Evolutionary conservation across 2,888 invertebrate species (phyloP), one percentile per base, ranked within the genome.

Genomic region (Tolmerus cingulatus): DNA sequence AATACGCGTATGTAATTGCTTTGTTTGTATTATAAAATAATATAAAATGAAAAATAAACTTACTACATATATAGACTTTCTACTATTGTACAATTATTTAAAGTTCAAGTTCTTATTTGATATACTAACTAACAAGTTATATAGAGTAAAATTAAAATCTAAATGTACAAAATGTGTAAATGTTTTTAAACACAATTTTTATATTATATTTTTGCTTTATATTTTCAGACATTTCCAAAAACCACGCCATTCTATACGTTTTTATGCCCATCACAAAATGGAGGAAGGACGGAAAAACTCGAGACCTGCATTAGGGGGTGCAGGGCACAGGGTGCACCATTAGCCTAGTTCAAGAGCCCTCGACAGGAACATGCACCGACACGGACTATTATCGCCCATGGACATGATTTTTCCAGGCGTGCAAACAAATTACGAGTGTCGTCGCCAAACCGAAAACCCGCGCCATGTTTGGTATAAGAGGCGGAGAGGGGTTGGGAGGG

Each of bases 361-460:
- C 40, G 74, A 74, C 43, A 8, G 57, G 74, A n/a, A 43, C 74
- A 85, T 85, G 85, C 85, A 85, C 85, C 85, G 43, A 85, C 85
- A 85, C 74, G 74, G 74, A 74, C 85, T 74, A 85, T 85, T 85
- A 85, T 85, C 85, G 74, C 85, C 82, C 74, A 74, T 40, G 85
- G 85, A 85, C 85, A 85, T 74, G 74, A 85, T 74, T 43, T 85
- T 66, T 66, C 66, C 66, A 66, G 66, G 57, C 85, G 43, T 23
- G 85, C 82, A 82, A 82, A 82, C 82, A 82, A 82, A 82, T 82
- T 82, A 82, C 82, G 57, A 82, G 82, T 82, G 66, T 82, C 82
- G 66, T 66, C 66, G 66, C 66, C 66, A 66, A 66, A 66, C 19
- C 57, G 34, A 66, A 46, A 51, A 51, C 51, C 51, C 66, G 82